Conservation (phyloP, 2,113 vertebrate genomes). For the Prietella phreatophila region DNA sequence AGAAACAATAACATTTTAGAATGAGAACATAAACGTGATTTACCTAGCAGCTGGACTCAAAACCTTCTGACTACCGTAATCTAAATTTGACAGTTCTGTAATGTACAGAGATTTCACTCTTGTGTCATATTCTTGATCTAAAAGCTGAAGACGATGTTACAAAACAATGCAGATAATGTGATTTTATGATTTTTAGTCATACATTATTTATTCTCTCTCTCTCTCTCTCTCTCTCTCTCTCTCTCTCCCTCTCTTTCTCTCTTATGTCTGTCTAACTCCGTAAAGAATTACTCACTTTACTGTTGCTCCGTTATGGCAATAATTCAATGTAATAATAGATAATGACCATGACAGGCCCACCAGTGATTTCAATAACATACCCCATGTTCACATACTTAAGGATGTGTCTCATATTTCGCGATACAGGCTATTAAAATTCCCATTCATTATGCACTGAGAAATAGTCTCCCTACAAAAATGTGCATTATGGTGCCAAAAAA, state of each 20-base stretch:
- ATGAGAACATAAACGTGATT: no score
- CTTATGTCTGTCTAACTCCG: background rate
- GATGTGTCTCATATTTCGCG: background rate
- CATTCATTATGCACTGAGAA: background rate
- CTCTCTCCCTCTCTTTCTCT: background rate
- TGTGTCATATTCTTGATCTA: background rate
- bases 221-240: background rate
- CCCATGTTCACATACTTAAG: background rate
- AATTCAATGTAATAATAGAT: background rate
- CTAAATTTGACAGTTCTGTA: no score
- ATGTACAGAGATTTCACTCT: no score
- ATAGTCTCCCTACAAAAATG: background rate
- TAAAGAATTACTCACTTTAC: slow-evolving; percentile 10
- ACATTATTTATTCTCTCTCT: background rate
- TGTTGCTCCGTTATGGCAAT: background rate
- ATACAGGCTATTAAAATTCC: background rate
- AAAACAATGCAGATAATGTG: background rate
- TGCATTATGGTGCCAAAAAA: background rate
- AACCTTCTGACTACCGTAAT: no score
- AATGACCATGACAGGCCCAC: slow-evolving; percentile 21
- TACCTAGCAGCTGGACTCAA: no score
- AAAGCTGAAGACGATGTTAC: background rate
- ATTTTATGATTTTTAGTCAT: background rate
- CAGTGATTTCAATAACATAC: background rate
- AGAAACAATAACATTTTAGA: no score